phyloP scores from a whole-genome alignment of 2,797 vertebrate species.

The Rhabdophis nuchalis region DNA sequence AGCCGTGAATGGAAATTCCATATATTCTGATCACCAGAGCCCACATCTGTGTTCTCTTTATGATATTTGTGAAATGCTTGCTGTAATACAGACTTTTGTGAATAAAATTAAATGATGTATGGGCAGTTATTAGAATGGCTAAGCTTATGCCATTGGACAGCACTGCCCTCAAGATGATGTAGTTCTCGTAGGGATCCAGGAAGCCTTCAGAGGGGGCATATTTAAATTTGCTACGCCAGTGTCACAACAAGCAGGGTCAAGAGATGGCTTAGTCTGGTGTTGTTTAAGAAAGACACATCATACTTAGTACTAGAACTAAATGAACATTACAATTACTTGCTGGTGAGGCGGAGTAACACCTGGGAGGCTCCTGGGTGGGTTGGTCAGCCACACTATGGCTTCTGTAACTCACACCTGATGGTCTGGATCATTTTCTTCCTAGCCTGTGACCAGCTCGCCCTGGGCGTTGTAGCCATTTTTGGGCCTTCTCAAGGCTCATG shows the following conservation, averaged over 20 bases:
- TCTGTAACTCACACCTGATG: no score
- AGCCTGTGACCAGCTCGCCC: slow-evolving; percentile 97
- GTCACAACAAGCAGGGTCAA: background rate
- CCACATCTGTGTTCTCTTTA: background rate
- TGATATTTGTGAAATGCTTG: background rate
- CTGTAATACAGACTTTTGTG: background rate
- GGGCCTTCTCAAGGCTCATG: slow-evolving; percentile 97
- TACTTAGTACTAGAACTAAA: background rate
- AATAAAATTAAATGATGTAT: background rate
- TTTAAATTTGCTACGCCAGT: no score
- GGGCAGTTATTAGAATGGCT: background rate
- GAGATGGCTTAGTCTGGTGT: background rate
- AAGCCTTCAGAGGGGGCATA: background rate
- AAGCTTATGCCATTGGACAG: background rate
- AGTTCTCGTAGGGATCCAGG: background rate
- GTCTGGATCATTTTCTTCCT: slow-evolving; percentile 32
- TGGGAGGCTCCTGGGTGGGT: background rate
- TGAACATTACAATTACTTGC: background rate
- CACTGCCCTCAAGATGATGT: background rate
- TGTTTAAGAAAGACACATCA: background rate
- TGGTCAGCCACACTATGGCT: background rate
- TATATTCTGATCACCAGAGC: background rate
- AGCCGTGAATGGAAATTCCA: background rate
- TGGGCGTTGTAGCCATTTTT: slow-evolving; percentile 97
- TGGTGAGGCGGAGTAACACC: background rate